Conservation (phyloP, 1,140 invertebrate species). For the Homalodisca vitripennis region DNA sequence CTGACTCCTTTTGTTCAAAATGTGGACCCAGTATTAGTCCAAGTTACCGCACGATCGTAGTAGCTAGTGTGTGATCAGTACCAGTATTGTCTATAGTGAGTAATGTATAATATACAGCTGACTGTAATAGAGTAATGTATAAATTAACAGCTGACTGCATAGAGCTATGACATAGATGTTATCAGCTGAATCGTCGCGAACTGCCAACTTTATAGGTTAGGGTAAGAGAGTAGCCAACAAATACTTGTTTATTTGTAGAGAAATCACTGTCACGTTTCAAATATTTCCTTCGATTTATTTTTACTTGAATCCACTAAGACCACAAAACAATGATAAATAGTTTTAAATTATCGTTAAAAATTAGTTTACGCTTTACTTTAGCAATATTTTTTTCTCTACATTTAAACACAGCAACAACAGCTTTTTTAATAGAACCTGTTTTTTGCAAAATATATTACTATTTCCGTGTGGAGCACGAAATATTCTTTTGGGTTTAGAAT, state of each 20-base stretch:
- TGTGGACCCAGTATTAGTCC: slow-evolving; percentile 21
- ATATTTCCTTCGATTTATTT: background rate
- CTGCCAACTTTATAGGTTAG: no score
- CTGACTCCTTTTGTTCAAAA: background rate
- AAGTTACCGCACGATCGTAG: slow-evolving; percentile 15
- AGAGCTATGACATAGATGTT: background rate
- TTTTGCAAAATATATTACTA: no score
- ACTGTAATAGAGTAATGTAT: background rate
- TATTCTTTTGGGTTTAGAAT: no score
- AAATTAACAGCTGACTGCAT: background rate
- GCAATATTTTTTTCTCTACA: no score
- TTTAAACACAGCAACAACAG: no score
- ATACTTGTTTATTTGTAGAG: background rate
- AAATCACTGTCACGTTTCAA: background rate
- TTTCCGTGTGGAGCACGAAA: no score
- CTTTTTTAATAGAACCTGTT: no score
- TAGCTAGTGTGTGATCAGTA: slow-evolving; percentile 4
- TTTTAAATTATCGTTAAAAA: no score
- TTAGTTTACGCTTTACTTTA: no score
- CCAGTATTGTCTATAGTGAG: slow-evolving; percentile 3
- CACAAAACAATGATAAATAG: no score
- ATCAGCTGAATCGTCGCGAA: no score
- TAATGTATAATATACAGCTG: slow-evolving; percentile 15
- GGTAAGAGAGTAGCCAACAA: background rate
- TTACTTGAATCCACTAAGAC: background rate